Base-by-base conservation (phyloP, 2,113 vertebrate genomes). In the Anser brachyrhynchus region DNA sequence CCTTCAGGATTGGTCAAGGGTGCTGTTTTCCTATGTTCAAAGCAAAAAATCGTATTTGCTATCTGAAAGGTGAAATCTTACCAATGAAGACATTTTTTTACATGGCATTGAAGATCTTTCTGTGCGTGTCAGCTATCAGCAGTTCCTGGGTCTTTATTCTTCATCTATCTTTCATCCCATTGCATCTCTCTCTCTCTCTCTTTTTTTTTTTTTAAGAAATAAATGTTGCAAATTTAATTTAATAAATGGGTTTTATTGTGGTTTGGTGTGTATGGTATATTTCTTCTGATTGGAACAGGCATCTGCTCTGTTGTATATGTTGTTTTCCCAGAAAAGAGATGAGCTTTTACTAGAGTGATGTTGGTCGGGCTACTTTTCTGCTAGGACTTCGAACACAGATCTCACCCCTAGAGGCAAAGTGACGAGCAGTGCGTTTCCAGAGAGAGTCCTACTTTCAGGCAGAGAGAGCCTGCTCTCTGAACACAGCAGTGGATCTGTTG, bases 381-480 rank as follows among this genome's bases (percentile, higher is more conserved):
- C 59, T 54, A 0, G 0, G 78, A 19, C n/a, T 84, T 37, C 2
- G 0, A n/a, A 3, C 22, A 7, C 4, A 43, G 0, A 4, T 10
- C 46, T 43, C 39, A 43, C 80, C 14, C 65, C 89, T 10, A 51
- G 76, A 35, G 87, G 54, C 9, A 1, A 21, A 78, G 73, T 70
- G 92, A 65, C 28, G 67, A 10, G 44, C 82, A 3, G 14, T 10
- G 52, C 3, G 3, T 33, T 39, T 80, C 11, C 62, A 25, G 58
- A 87, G 75, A 74, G 66, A 62, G 62, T 58, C 62, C 67, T 46
- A 2, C 76, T 49, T 69, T 41, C n/a, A 11, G 39, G 10, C 2
- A 39, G 57, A 37, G 8, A 66, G 25, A 3, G 31, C 54, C 62
- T 59, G 62, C 64, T 89, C 62, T 54, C 58, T 64, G 26, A 77